Evolutionary conservation across 37 sponge, comb jelly and placozoan genomes (phyloP).

Genomic region (Beroe ovata): DNA sequence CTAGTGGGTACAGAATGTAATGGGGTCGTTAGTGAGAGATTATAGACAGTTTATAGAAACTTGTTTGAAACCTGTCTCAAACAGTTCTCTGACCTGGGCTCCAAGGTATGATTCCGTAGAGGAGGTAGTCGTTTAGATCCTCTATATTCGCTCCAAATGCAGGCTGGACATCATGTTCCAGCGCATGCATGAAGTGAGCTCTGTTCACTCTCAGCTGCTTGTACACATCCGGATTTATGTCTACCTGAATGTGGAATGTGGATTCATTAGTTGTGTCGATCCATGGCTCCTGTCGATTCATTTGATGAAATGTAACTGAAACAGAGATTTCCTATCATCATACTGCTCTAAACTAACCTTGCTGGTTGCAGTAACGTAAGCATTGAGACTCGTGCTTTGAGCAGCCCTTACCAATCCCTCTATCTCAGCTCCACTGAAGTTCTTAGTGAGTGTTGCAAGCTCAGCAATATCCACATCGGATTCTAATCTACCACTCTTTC

Average conservation of each 20-base stretch:
- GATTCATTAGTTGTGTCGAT: constrained; percentile 70
- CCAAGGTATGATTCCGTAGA: constrained; percentile 61
- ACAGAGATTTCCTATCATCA: no score
- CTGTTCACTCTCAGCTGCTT: constrained; percentile 75
- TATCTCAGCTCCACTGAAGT: constrained; percentile 98
- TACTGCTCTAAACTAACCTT: no score
- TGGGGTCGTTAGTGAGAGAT: no score
- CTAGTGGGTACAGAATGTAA: no score
- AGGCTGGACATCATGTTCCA: constrained; percentile 88
- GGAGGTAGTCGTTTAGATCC: constrained; percentile 5
- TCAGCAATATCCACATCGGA: constrained; percentile 76
- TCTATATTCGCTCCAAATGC: constrained; percentile 65
- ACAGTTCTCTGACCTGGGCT: constrained; percentile 13
- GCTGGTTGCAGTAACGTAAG: constrained; percentile 74
- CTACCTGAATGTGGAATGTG: constrained; percentile 72
- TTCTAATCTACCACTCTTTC: constrained; percentile 71
- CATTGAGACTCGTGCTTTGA: constrained; percentile 87
- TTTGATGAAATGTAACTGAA: no score
- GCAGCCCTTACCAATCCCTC: constrained; percentile 95
- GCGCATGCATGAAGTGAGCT: constrained; percentile 86
- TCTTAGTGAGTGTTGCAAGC: constrained; percentile 79
- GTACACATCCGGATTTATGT: constrained; percentile 77
- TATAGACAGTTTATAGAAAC: no score
- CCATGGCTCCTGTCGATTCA: background rate
- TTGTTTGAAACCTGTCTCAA: no score